These are phyloP conservation scores for Nixonia krombeini DNA, from an alignment of 1,140 invertebrate species.

Conservation along the genomic window DNA sequence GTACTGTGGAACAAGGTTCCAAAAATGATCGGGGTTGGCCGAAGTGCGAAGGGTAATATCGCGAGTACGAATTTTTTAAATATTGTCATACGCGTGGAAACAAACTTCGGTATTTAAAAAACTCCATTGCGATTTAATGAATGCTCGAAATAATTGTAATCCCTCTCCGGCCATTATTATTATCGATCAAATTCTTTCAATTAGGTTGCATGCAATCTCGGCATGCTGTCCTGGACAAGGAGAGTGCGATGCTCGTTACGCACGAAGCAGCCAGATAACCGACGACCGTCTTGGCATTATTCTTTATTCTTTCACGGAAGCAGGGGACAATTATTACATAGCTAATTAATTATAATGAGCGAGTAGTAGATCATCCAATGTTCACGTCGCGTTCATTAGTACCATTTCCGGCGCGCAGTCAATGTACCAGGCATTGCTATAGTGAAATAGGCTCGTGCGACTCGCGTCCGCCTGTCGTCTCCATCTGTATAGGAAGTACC, in stretches of 20 bases:
- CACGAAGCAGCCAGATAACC: constrained; percentile 43
- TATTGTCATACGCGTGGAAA: too few relatives aligned
- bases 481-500: too few relatives aligned
- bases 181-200: background rate
- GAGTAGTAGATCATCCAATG: constrained; percentile 33
- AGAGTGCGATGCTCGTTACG: constrained; percentile 46
- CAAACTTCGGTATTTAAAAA: too few relatives aligned
- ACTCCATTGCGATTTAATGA: too few relatives aligned
- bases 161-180: too few relatives aligned
- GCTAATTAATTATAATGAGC: constrained; percentile 61
- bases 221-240: constrained; percentile 23
- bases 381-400: constrained; percentile 45
- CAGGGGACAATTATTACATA: constrained; percentile 53
- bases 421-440: constrained; percentile 38
- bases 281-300: constrained; percentile 25
- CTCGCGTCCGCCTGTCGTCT: background rate
- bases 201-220: background rate
- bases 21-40: too few relatives aligned
- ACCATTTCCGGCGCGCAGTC: constrained; percentile 44
- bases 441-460: constrained; percentile 23
- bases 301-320: constrained; percentile 47
- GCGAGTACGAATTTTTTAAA: too few relatives aligned
- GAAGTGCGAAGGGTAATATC: too few relatives aligned
- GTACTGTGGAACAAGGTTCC: constrained; percentile 14
- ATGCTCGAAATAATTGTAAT: too few relatives aligned